Percentiles rank a stretch among this genome's conserved stretches.
These are phyloP conservation scores for Penaeus chinensis DNA, from an alignment of 1,140 invertebrate genomes.

Conservation along the genomic window DNA sequence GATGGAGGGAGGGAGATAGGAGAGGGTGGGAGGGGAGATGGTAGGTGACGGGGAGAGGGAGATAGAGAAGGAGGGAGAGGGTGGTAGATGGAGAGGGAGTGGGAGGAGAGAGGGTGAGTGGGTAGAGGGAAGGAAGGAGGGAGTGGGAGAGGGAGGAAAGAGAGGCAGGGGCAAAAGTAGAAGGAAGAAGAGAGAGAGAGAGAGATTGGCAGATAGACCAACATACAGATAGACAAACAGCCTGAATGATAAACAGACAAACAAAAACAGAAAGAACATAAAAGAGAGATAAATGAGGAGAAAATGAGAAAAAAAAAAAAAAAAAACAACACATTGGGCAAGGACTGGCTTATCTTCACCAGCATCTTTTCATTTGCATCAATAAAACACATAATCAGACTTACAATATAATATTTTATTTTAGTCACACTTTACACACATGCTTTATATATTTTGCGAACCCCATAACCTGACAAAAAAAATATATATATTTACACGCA, in stretches of 20 bases:
- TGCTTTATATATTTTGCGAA: no score
- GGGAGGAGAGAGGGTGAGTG: no score
- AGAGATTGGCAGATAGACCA: background rate
- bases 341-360: no score
- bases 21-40: constrained; percentile 7
- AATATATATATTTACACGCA: no score
- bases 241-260: background rate
- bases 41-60: background rate
- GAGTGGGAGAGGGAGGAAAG: background rate
- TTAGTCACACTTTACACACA: no score
- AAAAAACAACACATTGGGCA: no score
- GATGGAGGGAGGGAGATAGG: background rate
- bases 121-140: background rate
- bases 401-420: no score
- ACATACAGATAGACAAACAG: background rate
- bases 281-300: background rate
- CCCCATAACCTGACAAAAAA: no score
- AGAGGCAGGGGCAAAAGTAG: background rate
- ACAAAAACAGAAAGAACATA: background rate
- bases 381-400: no score
- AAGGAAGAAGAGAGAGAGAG: constrained; percentile 26
- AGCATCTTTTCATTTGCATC: no score
- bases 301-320: no score
- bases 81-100: background rate
- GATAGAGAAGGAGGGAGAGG: background rate